phyloP scores from a whole-genome alignment of 2,113 vertebrate genomes.

The Brachionichthys hirsutus region DNA sequence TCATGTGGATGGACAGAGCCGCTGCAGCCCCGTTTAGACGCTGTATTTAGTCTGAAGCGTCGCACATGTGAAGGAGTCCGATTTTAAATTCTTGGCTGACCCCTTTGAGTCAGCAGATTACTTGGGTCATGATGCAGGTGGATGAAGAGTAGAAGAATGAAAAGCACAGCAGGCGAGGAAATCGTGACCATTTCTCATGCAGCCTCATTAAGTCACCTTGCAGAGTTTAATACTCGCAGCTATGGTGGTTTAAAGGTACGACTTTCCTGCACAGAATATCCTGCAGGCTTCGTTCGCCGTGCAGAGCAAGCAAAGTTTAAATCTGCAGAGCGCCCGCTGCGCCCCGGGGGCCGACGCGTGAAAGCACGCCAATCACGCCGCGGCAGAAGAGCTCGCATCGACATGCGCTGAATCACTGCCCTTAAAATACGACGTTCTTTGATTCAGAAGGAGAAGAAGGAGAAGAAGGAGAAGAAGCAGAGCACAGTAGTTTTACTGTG shows the following conservation, averaged over 20 bases:
- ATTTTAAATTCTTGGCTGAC: slow-evolving; percentile 26
- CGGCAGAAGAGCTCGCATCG: slow-evolving; percentile 9
- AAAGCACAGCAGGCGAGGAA: slow-evolving; percentile 30
- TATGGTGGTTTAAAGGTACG: slow-evolving; percentile 35
- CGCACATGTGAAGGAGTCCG: too few relatives aligned
- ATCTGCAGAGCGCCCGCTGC: slow-evolving; percentile 29
- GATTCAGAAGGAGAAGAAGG: too few relatives aligned
- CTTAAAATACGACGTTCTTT: too few relatives aligned
- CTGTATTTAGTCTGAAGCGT: not conserved
- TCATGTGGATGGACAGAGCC: too few relatives aligned
- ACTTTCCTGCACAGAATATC: slow-evolving; percentile 39
- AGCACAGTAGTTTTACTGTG: slow-evolving; percentile 4
- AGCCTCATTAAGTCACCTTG: slow-evolving; percentile 68
- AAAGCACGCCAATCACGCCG: slow-evolving; percentile 16
- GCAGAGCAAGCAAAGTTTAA: slow-evolving; percentile 34
- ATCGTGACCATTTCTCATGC: slow-evolving; percentile 51
- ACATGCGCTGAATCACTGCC: not conserved
- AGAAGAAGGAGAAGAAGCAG: too few relatives aligned
- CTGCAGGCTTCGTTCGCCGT: slow-evolving; percentile 35
- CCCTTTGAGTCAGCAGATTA: slow-evolving; percentile 44
- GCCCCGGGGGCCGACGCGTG: slow-evolving; percentile 8
- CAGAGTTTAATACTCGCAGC: slow-evolving; percentile 22
- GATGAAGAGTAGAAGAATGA: slow-evolving; percentile 6
- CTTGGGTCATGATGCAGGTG: slow-evolving; percentile 51
- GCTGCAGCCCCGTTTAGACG: too few relatives aligned